phyloP scores from a whole-genome alignment of 2,888 invertebrate genomes.

The Cephus runcator region DNA sequence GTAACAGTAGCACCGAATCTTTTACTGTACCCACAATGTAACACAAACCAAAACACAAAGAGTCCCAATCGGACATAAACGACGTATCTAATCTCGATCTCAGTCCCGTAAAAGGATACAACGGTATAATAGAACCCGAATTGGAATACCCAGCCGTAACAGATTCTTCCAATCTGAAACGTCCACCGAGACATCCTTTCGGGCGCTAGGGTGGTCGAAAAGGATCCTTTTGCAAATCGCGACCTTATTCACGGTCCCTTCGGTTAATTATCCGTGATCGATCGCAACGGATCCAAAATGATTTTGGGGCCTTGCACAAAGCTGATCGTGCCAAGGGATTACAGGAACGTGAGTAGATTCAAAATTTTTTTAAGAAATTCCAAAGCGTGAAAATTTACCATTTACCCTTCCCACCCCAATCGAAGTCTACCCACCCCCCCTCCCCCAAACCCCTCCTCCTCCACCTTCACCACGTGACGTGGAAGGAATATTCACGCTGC shows the following conservation, averaged over 20 bases:
- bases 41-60: background rate
- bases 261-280: background rate
- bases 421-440: background rate
- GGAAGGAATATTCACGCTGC: slow-evolving; percentile 11
- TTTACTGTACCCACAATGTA: background rate
- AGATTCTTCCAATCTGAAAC: background rate
- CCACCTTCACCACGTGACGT: background rate
- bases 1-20: background rate
- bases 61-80: background rate
- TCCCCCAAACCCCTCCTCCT: background rate
- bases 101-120: background rate
- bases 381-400: background rate
- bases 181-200: background rate
- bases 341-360: background rate
- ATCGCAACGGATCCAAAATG: background rate
- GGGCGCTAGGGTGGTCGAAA: background rate
- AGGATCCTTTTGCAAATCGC: background rate
- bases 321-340: background rate
- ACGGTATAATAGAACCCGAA: background rate
- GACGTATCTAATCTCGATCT: background rate
- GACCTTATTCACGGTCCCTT: background rate
- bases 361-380: background rate
- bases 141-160: background rate
- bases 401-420: background rate
- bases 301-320: background rate